Conservation (phyloP, 2,888 invertebrate species). For the Geotrupes spiniger region DNA sequence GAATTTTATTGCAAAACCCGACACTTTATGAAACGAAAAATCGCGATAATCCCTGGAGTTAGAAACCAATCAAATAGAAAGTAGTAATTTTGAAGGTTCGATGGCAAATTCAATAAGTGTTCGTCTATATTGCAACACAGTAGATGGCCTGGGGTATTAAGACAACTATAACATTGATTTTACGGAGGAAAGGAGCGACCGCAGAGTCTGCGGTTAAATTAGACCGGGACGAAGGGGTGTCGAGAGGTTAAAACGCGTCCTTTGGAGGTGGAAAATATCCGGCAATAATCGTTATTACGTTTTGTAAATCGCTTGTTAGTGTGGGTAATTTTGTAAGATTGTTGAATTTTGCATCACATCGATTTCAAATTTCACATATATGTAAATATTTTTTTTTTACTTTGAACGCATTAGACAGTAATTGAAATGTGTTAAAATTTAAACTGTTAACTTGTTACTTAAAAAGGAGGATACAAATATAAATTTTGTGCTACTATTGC, state of each 20-base stretch:
- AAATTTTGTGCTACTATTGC: too few species aligned
- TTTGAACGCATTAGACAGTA: too few species aligned
- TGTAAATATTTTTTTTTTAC: too few species aligned
- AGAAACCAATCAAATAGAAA: conserved; percentile 13
- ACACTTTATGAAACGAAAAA: conserved; percentile 14
- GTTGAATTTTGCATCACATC: too few species aligned
- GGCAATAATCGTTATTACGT: too few species aligned
- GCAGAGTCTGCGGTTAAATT: conserved; percentile 6
- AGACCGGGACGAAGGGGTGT: neutral
- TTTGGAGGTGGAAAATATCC: neutral
- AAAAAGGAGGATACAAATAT: too few species aligned
- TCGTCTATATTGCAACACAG: conserved; percentile 22
- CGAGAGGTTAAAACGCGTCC: neutral
- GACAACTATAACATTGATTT: conserved; percentile 32
- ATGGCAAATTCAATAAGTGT: conserved; percentile 15
- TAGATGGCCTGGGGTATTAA: conserved; percentile 27
- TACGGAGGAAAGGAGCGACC: conserved; percentile 21
- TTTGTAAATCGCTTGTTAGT: too few species aligned
- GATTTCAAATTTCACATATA: too few species aligned
- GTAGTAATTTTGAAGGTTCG: conserved; percentile 12
- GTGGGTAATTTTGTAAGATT: too few species aligned
- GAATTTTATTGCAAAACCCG: neutral
- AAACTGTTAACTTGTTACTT: too few species aligned
- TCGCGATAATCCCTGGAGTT: conserved; percentile 11
- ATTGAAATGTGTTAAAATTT: too few species aligned